Base-by-base conservation (phyloP, 2,888 invertebrate species). In the Lissonota sp. region DNA sequence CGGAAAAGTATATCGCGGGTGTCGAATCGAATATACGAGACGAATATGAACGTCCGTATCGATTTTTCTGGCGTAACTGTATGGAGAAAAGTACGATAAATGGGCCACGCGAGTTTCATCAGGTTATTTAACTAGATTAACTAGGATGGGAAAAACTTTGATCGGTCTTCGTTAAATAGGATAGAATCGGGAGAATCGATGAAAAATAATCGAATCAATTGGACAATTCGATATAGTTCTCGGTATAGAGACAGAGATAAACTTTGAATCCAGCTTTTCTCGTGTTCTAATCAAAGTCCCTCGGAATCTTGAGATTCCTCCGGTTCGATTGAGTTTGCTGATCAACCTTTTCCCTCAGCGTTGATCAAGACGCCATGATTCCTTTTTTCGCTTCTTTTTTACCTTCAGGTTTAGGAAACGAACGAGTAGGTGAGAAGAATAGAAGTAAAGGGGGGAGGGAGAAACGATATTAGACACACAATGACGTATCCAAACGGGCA, bases 41-140 rank as follows among this genome's bases (percentile, higher is more conserved):
- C 26, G 26, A 26, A 26, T 26, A 26, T 26, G 26, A 26, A 26
- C 26, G 26, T 26, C 26, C 26, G 26, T 26, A 26, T 26, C 26
- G 26, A 26, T 26, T 26, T 26, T 3, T 7, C 82, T 79, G 69
- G 49, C 55, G 67, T 57, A 73, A 79, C 81, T 81, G 71, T 40
- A 5, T 57, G 42, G 37, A 70, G 58, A 46, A 67, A 85, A 86
- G 76, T 77, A 6, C 83, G 84, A 85, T 86, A 85, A 87, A 82
- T 49, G 26, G 26, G 26, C 8, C 37, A 2, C 57, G 10, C 16
- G 12, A 26, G 16, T 6, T 42, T 42, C 5, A 42, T 42, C 42
- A 6, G 42, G 42, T 42, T 42, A 42, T 42, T 7, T n/a, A 42
- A 42, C 42, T 42, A n/a, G n/a, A n/a, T n/a, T n/a, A n/a, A n/a